Conservation (phyloP, 2,888 invertebrate species). For the Leucophora obtusa region DNA sequence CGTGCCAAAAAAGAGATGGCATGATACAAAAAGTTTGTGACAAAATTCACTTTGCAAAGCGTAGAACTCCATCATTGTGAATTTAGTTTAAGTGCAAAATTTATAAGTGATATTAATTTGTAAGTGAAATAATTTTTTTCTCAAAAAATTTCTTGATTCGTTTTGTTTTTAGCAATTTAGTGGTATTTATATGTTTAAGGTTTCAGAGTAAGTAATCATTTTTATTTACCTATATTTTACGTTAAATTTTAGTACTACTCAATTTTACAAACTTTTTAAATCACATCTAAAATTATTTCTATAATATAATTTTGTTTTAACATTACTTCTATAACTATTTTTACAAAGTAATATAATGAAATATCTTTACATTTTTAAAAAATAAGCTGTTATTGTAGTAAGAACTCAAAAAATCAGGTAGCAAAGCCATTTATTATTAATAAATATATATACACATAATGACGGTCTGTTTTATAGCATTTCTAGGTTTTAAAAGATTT, state of each 20-base stretch:
- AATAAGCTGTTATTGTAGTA: constrained; percentile 61
- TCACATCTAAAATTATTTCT: neutral
- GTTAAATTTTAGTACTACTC: neutral
- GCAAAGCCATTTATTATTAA: constrained; percentile 59
- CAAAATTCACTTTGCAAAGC: too few relatives aligned
- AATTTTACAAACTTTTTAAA: neutral
- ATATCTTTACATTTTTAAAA: constrained; percentile 50
- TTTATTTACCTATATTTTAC: neutral
- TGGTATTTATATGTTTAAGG: neutral
- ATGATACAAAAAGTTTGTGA: too few relatives aligned
- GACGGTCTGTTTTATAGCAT: constrained; percentile 63
- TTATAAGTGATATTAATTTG: too few relatives aligned
- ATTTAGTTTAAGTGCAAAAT: too few relatives aligned
- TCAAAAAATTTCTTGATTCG: too few relatives aligned
- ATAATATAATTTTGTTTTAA: constrained; percentile 13
- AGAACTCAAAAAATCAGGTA: constrained; percentile 62
- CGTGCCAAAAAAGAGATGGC: too few relatives aligned
- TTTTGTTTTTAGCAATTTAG: too few relatives aligned
- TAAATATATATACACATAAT: constrained; percentile 55
- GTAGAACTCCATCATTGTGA: too few relatives aligned
- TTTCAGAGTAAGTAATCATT: neutral
- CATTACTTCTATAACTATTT: constrained; percentile 27
- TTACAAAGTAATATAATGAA: constrained; percentile 24
- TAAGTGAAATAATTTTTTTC: too few relatives aligned
- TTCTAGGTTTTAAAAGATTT: constrained; percentile 63